Base-by-base conservation (phyloP, 2,888 invertebrate species). In the Plebejus argus region DNA sequence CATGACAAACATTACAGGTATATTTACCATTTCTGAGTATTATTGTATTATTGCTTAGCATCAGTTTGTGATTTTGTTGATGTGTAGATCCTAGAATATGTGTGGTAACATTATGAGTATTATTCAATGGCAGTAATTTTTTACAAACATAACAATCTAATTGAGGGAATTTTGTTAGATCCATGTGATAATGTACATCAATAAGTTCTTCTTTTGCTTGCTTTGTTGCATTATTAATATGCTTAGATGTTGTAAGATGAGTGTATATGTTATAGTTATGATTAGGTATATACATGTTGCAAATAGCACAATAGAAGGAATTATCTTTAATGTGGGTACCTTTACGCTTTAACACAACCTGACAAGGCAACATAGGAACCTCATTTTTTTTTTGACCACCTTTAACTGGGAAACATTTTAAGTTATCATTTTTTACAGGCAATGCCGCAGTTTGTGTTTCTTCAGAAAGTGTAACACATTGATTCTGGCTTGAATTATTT, bases 281-380 rank as follows among this genome's bases (percentile, higher is more conserved):
- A 18, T 66, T 71, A 6, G 74, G 71, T 0, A 80, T 39, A 23
- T 72, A 58, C 0, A 39, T n/a, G 1, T 35, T 15, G 45, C 80
- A 80, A 1, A 80, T 66, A 12, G 35, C 56, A 56, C 79, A 80
- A 10, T 76, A 28, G 45, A 61, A 58, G 3, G 3, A 71, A 10
- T 72, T 35, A 23, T n/a, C n/a, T 10, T 7, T 45, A 18, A 18
- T 53, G 66, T 10, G 35, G 18, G 0, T n/a, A 15, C 15, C 35
- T n/a, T 58, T 70, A 20, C 10, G 39, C 8, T 77, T 56, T 28
- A 58, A 33, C 7, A 39, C 56, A 28, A 74, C 49, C 20, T 12
- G 8, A 15, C 28, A 6, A 15, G 74, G 6, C 15, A 23, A 15
- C 7, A 7, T 0, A 49, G 15, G 12, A 0, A 28, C 15, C 28